These are phyloP conservation scores for Crossaster papposus DNA, from an alignment of 53 echinoderm and acorn worm genomes.

Conservation along the genomic window DNA sequence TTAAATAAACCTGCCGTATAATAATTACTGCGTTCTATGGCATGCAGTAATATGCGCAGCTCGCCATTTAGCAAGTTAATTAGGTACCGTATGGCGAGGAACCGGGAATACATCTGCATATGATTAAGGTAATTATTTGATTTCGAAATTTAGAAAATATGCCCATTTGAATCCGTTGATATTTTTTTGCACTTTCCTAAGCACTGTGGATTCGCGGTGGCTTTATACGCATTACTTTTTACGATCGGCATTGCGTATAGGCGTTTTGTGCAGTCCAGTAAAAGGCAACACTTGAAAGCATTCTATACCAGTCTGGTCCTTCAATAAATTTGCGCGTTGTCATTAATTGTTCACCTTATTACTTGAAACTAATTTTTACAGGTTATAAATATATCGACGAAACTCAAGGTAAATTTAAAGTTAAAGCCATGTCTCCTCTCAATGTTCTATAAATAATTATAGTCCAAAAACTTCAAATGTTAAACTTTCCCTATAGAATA, in stretches of 20 bases:
- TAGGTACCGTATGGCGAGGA: background rate
- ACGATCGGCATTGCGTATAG: background rate
- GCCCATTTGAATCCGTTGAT: background rate
- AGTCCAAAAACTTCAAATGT: no score
- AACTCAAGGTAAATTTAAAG: no score
- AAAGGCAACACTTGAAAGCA: background rate
- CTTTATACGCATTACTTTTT: background rate
- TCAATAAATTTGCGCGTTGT: no score
- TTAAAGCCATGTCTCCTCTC: no score
- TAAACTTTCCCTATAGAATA: no score
- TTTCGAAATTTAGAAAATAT: background rate
- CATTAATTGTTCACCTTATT: no score
- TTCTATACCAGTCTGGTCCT: background rate
- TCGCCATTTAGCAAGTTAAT: constrained; percentile 5
- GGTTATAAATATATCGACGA: no score
- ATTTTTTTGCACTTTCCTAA: constrained; percentile 27
- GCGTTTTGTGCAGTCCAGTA: background rate
- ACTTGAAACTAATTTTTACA: no score
- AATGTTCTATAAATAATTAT: no score
- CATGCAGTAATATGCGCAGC: no score
- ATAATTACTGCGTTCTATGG: no score
- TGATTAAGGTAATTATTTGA: background rate
- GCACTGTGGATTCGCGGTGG: background rate
- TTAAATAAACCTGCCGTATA: no score
- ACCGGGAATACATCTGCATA: background rate